These are phyloP conservation scores for Bombylius discolor DNA, from an alignment of 2,888 invertebrate genomes.

Conservation along the genomic window DNA sequence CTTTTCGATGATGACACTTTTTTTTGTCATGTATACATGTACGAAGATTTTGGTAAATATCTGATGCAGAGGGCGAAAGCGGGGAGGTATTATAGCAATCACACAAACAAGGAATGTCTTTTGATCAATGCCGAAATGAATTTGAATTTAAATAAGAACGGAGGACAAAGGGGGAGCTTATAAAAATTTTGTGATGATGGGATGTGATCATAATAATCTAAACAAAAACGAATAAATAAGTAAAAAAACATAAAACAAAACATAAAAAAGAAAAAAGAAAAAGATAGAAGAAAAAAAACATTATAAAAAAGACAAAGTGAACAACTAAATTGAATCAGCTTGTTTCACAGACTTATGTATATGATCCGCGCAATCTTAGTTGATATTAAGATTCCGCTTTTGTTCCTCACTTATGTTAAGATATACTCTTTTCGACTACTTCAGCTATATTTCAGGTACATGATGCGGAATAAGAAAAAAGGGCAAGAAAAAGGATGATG, in stretches of 20 bases:
- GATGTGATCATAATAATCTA: too few species aligned
- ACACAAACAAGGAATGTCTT: neutral
- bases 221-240: too few species aligned
- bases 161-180: neutral
- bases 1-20: neutral
- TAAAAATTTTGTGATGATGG: too few species aligned
- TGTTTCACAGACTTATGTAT: conserved; percentile 6
- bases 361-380: conserved; percentile 1
- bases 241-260: too few species aligned
- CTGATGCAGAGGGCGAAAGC: neutral
- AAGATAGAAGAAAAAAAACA: neutral
- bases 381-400: neutral
- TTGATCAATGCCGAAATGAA: conserved; percentile 7
- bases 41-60: too few species aligned
- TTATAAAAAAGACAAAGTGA: neutral
- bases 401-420: neutral
- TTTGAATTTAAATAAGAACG: neutral
- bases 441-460: too few species aligned
- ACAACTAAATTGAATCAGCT: conserved; percentile 15
- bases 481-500: neutral
- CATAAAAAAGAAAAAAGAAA: neutral
- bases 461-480: neutral
- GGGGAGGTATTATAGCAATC: neutral
- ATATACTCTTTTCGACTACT: neutral
- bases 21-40: too few species aligned